A percentile compares a stretch with the other conserved stretches of the same genome.
Evolutionary conservation across 2,888 invertebrate genomes (phyloP).

Genomic region (Mycalesis mineus): DNA sequence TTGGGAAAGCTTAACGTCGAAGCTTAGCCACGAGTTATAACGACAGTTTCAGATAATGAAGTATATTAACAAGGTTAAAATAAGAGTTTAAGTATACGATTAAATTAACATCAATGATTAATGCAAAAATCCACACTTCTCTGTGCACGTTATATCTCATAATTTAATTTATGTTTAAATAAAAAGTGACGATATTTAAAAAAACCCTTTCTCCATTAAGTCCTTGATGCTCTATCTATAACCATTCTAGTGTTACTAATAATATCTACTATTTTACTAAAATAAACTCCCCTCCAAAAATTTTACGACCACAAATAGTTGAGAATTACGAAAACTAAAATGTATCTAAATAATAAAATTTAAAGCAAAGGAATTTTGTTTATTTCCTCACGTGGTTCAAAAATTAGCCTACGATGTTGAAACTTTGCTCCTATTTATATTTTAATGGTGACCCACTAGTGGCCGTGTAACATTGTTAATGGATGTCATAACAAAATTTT

Average conservation of each 20-base stretch:
- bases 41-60: slow-evolving; percentile 3
- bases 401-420: slow-evolving; percentile 17
- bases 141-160: no score
- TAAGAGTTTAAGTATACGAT: no score
- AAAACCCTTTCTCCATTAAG: no score
- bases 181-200: no score
- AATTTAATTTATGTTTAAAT: no score
- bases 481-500: slow-evolving; percentile 31
- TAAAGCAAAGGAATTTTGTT: slow-evolving; percentile 6
- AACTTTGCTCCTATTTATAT: slow-evolving; percentile 19
- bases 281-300: no score
- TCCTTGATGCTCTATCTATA: no score
- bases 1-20: slow-evolving; percentile 12
- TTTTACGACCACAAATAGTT: not conserved
- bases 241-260: no score
- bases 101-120: no score
- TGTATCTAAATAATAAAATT: slow-evolving; percentile 4
- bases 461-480: slow-evolving; percentile 31
- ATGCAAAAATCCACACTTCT: no score
- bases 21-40: slow-evolving; percentile 8
- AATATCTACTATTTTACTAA: no score
- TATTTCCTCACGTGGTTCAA: slow-evolving; percentile 9
- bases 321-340: not conserved
- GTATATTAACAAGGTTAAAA: not conserved
- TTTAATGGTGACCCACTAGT: slow-evolving; percentile 24